Evolutionary conservation across 2,113 vertebrate species (phyloP).

Genomic region (Calidris pygmaea): DNA sequence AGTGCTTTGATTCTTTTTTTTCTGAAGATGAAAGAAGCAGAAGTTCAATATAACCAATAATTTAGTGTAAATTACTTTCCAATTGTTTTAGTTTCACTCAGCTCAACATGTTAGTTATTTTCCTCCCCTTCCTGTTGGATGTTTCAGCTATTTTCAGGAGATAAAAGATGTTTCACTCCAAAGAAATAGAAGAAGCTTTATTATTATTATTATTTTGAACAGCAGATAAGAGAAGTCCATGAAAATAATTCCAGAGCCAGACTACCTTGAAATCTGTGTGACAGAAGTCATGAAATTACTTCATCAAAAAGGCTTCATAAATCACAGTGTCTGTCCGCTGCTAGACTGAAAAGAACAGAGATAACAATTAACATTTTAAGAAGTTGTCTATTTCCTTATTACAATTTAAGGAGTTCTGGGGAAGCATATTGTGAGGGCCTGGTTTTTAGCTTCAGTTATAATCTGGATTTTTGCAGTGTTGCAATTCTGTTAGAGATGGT

Average conservation of each 20-base stretch:
- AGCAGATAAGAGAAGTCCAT: not conserved
- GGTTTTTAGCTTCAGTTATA: not conserved
- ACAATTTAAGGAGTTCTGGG: not conserved
- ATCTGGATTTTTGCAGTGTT: not conserved
- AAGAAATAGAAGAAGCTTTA: not conserved
- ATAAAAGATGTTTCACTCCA: not conserved
- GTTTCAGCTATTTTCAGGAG: not conserved
- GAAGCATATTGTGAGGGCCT: not conserved
- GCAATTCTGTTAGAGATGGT: not conserved
- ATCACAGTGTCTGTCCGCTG: not conserved
- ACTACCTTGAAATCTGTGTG: constrained; percentile 27
- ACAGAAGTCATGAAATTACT: not conserved
- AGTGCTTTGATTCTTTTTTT: not conserved
- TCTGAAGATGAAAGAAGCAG: not conserved
- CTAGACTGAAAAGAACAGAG: not conserved
- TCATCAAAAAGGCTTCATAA: not conserved
- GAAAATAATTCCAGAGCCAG: not conserved
- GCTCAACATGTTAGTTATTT: not conserved
- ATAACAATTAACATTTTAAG: not conserved
- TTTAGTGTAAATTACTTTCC: not conserved
- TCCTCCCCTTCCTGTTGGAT: not conserved
- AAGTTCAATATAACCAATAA: not conserved
- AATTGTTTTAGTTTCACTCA: constrained; percentile 13
- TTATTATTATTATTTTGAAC: not conserved
- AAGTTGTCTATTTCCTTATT: not conserved